Base-by-base conservation (phyloP, 2,113 vertebrate genomes). In the Mugil cephalus region DNA sequence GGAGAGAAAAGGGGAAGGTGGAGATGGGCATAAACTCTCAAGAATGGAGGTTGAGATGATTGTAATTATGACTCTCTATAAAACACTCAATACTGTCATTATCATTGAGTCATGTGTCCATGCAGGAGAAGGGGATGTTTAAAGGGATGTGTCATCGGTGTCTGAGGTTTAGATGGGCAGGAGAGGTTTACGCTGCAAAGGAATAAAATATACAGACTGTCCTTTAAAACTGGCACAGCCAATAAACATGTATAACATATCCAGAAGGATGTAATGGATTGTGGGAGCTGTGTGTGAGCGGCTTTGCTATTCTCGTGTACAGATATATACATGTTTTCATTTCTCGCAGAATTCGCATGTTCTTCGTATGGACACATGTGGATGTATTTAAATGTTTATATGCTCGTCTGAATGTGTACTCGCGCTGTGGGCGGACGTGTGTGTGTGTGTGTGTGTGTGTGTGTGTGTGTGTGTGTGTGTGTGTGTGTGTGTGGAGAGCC, bases 61-160 rank as follows among this genome's bases (percentile, higher is more conserved):
- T 87, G 86, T 92, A 90, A 93, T 93, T 90, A 92, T 89, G 88
- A 85, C 83, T 87, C 77, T 83, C 82, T 89, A 84, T 89, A 92
- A 91, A 93, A 86, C 75, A 64, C 70, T 88, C 87, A 88, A 85
- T 89, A 90, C 90, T 92, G 80, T 92, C 82, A 93, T 91, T 92
- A 92, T 87, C 91, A 85, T 86, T 92, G 91, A 94, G 87, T 94
- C 92, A 93, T 88, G 66, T 84, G 88, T 87, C 88, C 90, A 75
- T 81, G 79, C 79, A 77, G 81, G 69, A 90, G 89, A 88, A 89
- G 85, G 84, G 87, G 88, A 73, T 91, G 87, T 93, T 93, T 93
- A 90, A 91, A 87, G 54, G 67, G 84, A 90, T 87, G 86, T 87
- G 87, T 91, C 88, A 92, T 77, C 79, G 24, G 66, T 83, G 89